Conservation (phyloP, 53 echinoderm and acorn worm species). For the Henricia sp. region DNA sequence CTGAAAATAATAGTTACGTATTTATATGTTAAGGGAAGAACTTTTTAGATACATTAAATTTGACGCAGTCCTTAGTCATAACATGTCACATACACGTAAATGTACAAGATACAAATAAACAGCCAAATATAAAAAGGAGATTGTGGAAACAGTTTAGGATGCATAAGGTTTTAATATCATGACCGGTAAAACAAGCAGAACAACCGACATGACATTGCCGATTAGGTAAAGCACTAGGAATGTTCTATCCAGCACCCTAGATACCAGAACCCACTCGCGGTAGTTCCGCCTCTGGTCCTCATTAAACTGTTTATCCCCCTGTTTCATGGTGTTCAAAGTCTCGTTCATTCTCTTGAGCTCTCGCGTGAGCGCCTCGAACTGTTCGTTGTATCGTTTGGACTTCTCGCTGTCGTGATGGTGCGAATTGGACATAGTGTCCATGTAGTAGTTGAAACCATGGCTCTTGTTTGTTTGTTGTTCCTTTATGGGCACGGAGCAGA, state of each 20-base stretch:
- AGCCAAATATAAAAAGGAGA: no score
- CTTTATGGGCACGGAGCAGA: slow-evolving; percentile 42
- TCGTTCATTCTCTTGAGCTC: slow-evolving; percentile 89
- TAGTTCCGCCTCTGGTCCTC: slow-evolving; percentile 58
- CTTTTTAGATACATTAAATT: no score
- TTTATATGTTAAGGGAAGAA: no score
- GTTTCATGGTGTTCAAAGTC: slow-evolving; percentile 72
- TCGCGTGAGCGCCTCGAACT: slow-evolving; percentile 64
- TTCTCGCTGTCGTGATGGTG: slow-evolving; percentile 45
- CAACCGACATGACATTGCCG: slow-evolving; percentile 65
- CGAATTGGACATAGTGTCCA: slow-evolving; percentile 61
- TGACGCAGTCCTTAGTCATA: no score
- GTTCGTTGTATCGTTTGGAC: slow-evolving; percentile 36
- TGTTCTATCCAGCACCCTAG: slow-evolving; percentile 83
- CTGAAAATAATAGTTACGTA: no score
- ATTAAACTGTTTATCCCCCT: slow-evolving; percentile 43
- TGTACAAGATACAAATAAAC: no score
- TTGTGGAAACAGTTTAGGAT: neutral
- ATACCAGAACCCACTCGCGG: slow-evolving; percentile 77
- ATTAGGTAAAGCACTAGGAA: slow-evolving; percentile 83
- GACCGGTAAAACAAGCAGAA: slow-evolving; percentile 42
- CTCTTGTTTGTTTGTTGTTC: slow-evolving; percentile 24
- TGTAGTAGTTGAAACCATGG: slow-evolving; percentile 45
- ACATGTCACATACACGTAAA: no score
- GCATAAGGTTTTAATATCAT: neutral